Percentiles rank a stretch among this genome's conserved stretches.
Evolutionary conservation across 2,888 invertebrate genomes (phyloP).

Genomic region (Melipona beecheii): DNA sequence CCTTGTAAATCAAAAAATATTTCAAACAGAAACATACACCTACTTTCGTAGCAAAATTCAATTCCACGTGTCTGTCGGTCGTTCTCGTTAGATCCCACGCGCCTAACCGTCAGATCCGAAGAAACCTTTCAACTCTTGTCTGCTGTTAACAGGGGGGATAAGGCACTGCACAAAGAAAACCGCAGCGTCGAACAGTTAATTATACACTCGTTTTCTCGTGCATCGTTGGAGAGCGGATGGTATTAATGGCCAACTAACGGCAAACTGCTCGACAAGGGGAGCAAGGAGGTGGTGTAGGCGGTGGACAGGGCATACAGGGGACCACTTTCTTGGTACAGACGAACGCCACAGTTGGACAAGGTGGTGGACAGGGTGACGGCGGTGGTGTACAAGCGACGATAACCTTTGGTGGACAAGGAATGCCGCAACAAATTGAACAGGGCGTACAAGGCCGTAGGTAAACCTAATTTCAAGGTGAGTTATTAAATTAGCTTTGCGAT

Average conservation of each 20-base stretch:
- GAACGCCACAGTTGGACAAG: conserved; percentile 54
- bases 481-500: conserved; percentile 28
- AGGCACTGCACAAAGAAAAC: conserved; percentile 42
- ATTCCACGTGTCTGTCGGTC: background rate
- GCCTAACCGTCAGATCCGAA: background rate
- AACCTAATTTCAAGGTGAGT: conserved; percentile 58
- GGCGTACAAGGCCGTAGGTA: conserved; percentile 72
- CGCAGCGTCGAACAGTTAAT: background rate
- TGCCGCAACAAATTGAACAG: conserved; percentile 69
- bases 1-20: background rate
- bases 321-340: conserved; percentile 65
- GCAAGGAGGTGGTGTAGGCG: conserved; percentile 65
- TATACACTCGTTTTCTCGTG: background rate
- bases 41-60: background rate
- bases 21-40: background rate
- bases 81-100: conserved; percentile 23
- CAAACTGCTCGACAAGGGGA: conserved; percentile 66
- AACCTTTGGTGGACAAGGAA: conserved; percentile 73
- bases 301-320: conserved; percentile 72
- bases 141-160: conserved; percentile 39
- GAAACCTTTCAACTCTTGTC: background rate
- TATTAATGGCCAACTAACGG: conserved; percentile 43
- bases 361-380: conserved; percentile 54
- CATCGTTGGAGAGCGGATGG: background rate
- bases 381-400: conserved; percentile 65